Conservation (phyloP, 1,140 invertebrate species). For the Chelonus insularis region DNA sequence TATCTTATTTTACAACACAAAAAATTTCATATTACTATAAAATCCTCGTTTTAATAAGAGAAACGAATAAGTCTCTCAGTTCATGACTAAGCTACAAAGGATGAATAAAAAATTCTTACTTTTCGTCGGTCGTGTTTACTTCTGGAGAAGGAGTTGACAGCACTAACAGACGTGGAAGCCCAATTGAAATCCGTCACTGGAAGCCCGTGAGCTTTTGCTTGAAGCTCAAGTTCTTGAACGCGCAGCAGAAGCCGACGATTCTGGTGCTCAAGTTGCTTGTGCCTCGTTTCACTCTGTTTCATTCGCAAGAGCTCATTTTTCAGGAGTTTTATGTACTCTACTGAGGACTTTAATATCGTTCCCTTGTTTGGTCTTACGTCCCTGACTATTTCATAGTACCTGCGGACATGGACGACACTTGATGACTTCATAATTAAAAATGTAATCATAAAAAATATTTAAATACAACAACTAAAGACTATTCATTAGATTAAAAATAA, state of each 20-base stretch:
- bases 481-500: too few species aligned
- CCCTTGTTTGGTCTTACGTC: conserved; percentile 91
- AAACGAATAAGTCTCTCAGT: not conserved
- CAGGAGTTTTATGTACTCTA: conserved; percentile 92
- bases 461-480: not conserved
- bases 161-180: conserved; percentile 46
- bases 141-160: conserved; percentile 51
- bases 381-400: conserved; percentile 82
- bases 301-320: conserved; percentile 83
- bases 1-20: too few species aligned
- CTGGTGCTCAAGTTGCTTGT: conserved; percentile 80
- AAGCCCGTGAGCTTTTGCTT: conserved; percentile 71
- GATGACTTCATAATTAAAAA: not conserved
- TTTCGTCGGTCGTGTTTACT: conserved; percentile 58
- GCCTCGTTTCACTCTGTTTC: conserved; percentile 75
- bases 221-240: conserved; percentile 72
- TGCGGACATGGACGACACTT: conserved; percentile 30
- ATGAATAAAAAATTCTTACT: conserved; percentile 38
- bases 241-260: conserved; percentile 80
- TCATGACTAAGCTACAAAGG: not conserved
- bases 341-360: conserved; percentile 96
- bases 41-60: too few species aligned
- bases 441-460: conserved; percentile 15
- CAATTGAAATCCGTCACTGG: conserved; percentile 65
- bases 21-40: too few species aligned